Conservation (phyloP, 2,113 vertebrate genomes). For the Columbina picui region DNA sequence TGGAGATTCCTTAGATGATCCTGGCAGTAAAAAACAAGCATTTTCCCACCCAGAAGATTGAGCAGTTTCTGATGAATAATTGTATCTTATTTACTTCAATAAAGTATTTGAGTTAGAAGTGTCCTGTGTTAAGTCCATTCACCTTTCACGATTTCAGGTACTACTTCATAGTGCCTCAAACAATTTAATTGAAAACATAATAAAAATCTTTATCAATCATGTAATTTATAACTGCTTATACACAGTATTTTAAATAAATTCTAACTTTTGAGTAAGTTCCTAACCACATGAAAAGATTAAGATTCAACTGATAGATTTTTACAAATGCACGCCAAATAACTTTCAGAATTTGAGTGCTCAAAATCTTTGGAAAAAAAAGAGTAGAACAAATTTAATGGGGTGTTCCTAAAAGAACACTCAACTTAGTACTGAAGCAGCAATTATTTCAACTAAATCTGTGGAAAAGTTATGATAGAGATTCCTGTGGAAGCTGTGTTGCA, state of each 20-base stretch:
- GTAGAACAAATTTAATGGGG: neutral
- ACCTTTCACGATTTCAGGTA: neutral
- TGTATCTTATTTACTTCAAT: neutral
- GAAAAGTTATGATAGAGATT: neutral
- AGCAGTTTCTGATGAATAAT: neutral
- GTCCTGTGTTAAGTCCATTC: neutral
- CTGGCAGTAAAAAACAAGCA: neutral
- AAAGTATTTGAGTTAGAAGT: neutral
- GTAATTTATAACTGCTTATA: neutral
- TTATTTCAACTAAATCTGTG: neutral
- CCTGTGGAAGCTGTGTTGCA: neutral
- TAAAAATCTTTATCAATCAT: neutral
- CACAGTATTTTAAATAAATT: neutral
- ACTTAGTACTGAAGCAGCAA: neutral
- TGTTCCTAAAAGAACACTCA: neutral
- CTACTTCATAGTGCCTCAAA: neutral
- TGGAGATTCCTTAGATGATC: neutral
- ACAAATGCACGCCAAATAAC: neutral
- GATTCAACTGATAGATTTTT: neutral
- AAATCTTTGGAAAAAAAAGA: neutral
- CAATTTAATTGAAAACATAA: neutral
- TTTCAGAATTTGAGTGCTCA: neutral
- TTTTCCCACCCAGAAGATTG: neutral
- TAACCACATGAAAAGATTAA: neutral
- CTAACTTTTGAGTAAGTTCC: accelerated